These are phyloP conservation scores for Drusus annulatus DNA, from an alignment of 1,140 invertebrate species.

Conservation along the genomic window DNA sequence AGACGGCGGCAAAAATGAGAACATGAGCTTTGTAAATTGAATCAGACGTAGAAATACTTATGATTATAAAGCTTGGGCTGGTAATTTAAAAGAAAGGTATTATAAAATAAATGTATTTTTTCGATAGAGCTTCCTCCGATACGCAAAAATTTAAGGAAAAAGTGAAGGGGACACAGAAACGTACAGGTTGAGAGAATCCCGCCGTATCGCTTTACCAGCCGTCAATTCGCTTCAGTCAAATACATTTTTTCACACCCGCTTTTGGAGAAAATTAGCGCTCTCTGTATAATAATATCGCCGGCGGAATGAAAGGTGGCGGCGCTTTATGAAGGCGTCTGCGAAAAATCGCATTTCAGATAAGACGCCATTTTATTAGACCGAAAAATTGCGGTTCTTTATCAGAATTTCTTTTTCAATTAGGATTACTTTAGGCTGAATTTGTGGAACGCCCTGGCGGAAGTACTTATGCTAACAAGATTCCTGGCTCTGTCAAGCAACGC, in stretches of 20 bases:
- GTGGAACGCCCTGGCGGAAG: background rate
- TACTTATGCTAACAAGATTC: slow-evolving; percentile 25
- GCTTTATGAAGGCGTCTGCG: slow-evolving; percentile 40
- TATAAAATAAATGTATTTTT: no score
- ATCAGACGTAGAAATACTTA: no score
- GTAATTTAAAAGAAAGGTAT: no score
- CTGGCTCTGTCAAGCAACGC: background rate
- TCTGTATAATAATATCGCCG: slow-evolving; percentile 29
- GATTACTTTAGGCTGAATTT: slow-evolving; percentile 32
- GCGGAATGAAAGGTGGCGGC: slow-evolving; percentile 7
- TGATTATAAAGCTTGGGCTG: no score
- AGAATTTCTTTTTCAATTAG: slow-evolving; percentile 45
- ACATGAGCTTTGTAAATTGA: no score
- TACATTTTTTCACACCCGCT: slow-evolving; percentile 30
- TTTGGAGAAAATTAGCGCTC: slow-evolving; percentile 35
- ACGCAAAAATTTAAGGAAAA: no score
- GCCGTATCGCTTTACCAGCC: slow-evolving; percentile 42
- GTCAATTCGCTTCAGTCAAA: slow-evolving; percentile 38
- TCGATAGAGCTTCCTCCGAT: no score
- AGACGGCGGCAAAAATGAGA: no score
- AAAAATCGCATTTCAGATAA: slow-evolving; percentile 51
- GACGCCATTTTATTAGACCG: slow-evolving; percentile 44
- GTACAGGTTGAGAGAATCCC: background rate
- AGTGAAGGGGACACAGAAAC: no score
- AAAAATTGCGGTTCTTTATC: slow-evolving; percentile 45